A percentile compares a stretch with the other conserved stretches of the same genome.
These are phyloP conservation scores for Hydrotaea diabolus DNA, from an alignment of 2,888 invertebrate species.

Conservation along the genomic window DNA sequence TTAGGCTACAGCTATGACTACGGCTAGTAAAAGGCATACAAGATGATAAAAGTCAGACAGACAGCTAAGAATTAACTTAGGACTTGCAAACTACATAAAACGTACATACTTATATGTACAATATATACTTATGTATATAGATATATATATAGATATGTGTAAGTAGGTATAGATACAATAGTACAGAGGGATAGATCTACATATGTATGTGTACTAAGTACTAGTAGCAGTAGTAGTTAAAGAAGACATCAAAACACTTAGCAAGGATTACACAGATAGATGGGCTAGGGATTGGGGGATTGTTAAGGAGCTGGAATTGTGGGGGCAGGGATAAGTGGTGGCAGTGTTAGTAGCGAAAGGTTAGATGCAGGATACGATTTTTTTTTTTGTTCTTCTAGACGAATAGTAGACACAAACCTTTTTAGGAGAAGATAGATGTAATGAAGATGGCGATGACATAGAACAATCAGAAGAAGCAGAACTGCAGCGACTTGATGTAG, in stretches of 20 bases:
- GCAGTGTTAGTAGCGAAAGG: neutral
- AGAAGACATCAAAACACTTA: slow-evolving; percentile 4
- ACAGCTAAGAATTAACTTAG: neutral
- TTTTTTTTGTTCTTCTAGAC: slow-evolving; percentile 48
- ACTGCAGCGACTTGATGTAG: slow-evolving; percentile 77
- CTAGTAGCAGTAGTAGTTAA: neutral
- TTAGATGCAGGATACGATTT: slow-evolving; percentile 38
- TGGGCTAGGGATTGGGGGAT: neutral
- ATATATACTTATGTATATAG: neutral
- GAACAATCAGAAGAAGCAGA: slow-evolving; percentile 81
- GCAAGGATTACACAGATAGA: neutral
- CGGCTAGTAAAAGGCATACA: neutral
- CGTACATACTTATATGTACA: too few species aligned
- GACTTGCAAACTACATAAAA: neutral
- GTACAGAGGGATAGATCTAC: neutral
- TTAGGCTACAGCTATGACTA: neutral
- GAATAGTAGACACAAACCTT: slow-evolving; percentile 80
- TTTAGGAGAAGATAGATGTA: slow-evolving; percentile 81
- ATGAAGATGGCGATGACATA: slow-evolving; percentile 81
- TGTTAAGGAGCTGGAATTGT: neutral
- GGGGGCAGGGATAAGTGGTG: slow-evolving; percentile 13
- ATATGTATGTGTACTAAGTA: neutral
- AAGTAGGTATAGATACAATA: neutral
- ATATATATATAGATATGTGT: neutral
- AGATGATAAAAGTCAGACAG: neutral